A percentile compares a stretch with the other conserved stretches of the same genome.
phyloP scores from a whole-genome alignment of 1,140 invertebrate genomes.

The Pogonomyrmex californicus region DNA sequence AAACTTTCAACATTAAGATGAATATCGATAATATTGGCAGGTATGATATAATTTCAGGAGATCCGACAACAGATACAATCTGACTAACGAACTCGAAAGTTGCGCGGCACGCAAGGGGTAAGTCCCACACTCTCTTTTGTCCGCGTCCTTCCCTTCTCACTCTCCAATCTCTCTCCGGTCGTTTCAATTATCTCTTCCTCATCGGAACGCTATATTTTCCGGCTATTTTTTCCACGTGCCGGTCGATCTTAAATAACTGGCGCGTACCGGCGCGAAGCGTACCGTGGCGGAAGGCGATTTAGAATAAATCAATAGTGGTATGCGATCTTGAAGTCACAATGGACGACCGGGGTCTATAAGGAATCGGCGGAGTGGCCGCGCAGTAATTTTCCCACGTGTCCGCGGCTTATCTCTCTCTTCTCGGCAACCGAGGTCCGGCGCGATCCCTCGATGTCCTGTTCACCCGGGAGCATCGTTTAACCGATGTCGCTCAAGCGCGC shows the following conservation, averaged over 20 bases:
- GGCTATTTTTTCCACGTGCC: constrained; percentile 36
- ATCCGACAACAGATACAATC: constrained; percentile 37
- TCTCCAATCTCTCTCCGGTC: not conserved
- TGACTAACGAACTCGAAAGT: constrained; percentile 39
- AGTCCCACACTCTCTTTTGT: not conserved
- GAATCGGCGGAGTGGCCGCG: constrained; percentile 61
- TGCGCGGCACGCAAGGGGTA: constrained; percentile 18
- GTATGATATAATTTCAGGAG: not conserved
- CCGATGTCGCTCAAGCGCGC: constrained; percentile 74
- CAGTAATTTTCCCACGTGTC: constrained; percentile 77
- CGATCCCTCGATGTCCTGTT: constrained; percentile 54
- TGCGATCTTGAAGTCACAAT: constrained; percentile 75
- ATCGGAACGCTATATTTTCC: constrained; percentile 44
- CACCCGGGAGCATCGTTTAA: constrained; percentile 73
- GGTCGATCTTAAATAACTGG: constrained; percentile 37
- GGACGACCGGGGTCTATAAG: constrained; percentile 64
- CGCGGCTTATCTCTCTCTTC: constrained; percentile 66
- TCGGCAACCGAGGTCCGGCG: constrained; percentile 28
- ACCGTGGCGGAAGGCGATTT: constrained; percentile 48
- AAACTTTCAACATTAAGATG: not conserved
- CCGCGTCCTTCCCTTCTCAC: not conserved
- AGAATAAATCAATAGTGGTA: constrained; percentile 76
- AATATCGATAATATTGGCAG: not conserved
- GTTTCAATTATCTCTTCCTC: constrained; percentile 26
- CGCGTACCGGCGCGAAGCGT: constrained; percentile 50